Conservation (phyloP, 2,113 vertebrate genomes). For the Dasyprocta punctata region DNA sequence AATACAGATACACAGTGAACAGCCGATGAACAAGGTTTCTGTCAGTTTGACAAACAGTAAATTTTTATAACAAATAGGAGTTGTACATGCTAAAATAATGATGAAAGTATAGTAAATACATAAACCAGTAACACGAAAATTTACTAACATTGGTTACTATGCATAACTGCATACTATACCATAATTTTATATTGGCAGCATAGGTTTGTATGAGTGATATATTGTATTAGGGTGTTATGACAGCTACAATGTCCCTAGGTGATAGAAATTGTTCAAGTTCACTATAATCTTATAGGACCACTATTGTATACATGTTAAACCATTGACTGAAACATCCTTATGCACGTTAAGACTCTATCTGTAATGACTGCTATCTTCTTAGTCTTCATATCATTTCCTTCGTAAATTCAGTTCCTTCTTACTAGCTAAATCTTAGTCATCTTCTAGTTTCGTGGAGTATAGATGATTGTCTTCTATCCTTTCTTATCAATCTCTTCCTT, state of each 20-base stretch:
- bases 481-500: neutral
- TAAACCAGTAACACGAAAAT: neutral
- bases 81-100: neutral
- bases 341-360: accelerated
- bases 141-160: neutral
- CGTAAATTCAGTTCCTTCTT: neutral
- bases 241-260: neutral
- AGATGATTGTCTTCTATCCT: neutral
- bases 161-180: neutral
- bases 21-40: neutral
- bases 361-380: neutral
- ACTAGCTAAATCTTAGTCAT: neutral
- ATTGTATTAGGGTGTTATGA: neutral
- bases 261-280: neutral
- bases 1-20: neutral
- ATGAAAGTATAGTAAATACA: neutral
- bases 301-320: neutral
- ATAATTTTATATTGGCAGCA: neutral
- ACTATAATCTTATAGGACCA: neutral
- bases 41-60: neutral
- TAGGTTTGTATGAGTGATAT: neutral
- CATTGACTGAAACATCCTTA: neutral
- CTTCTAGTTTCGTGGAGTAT: neutral
- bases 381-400: neutral
- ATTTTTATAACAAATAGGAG: neutral